Evolutionary conservation across 2,888 invertebrate species (phyloP), one percentile per base, ranked within the genome.

Genomic region (Mamestra brassicae): DNA sequence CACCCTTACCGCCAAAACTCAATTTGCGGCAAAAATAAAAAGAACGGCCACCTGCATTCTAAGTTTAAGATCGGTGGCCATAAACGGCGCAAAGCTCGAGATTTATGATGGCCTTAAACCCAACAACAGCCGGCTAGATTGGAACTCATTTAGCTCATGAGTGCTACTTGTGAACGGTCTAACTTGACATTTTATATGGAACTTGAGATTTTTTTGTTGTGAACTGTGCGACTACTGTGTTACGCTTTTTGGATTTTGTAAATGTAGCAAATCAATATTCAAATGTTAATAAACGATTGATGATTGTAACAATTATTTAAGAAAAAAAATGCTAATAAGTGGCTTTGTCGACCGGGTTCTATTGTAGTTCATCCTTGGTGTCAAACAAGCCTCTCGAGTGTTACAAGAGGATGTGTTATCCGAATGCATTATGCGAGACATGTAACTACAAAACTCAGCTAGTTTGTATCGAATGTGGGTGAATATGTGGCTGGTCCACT

Each of bases 101-200:
- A 82, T 93, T 93, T 92, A 94, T 90, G 92, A 90, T 79, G 84
- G 85, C 85, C 90, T 92, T 90, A 91, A 92, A 90, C 86, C 87
- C 90, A 91, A 93, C 92, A 93, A 92, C 92, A 87, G 92, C 88
- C 81, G 84, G 88, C 89, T 89, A 90, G 92, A 93, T 93, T 93
- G 92, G 91, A 93, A 91, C 92, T 92, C 93, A 91, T 93, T 93
- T 91, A 91, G 90, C 87, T 90, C 90, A 89, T 88, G 89, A 93
- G 92, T 87, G 88, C 89, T 88, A 83, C 86, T 89, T 85, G 77
- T 72, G 45, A 52, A 70, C 47, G 61, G 78, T 78, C 67, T 69
- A 83, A 78, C 81, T 78, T 83, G 75, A 87, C 84, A 78, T 84
- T 81, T 79, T 82, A 84, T 87, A 76, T 83, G 71, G 54, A 50